A percentile compares a stretch with the other conserved stretches of the same genome.
Conservation (phyloP, 2,888 invertebrate species). For the Bhutanitis thaidina region DNA sequence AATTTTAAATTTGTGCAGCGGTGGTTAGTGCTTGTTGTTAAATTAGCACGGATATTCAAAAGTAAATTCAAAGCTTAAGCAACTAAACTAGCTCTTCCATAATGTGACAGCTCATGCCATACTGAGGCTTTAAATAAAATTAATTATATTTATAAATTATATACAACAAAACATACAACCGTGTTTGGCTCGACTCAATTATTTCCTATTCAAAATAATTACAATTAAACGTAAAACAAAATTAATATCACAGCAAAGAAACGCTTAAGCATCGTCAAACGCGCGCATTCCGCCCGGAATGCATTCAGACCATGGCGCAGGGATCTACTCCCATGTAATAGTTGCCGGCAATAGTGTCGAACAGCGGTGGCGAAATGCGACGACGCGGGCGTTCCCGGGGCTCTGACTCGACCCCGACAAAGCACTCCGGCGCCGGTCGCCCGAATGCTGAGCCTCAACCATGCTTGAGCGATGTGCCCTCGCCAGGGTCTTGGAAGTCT, state of each 20-base stretch:
- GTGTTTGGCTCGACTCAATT: constrained; percentile 49
- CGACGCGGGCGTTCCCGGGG: constrained; percentile 9
- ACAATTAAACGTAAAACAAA: constrained; percentile 51
- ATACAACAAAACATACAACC: constrained; percentile 51
- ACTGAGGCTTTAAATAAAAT: constrained; percentile 28
- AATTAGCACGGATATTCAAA: not conserved
- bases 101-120: constrained; percentile 9
- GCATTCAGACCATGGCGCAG: constrained; percentile 19
- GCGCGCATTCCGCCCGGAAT: constrained; percentile 20
- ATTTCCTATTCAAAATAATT: constrained; percentile 45
- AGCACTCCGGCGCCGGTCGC: constrained; percentile 23
- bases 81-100: not conserved
- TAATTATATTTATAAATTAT: constrained; percentile 44
- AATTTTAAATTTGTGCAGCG: constrained; percentile 15
- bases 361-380: not conserved
- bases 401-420: not conserved
- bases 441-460: constrained; percentile 38
- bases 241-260: constrained; percentile 74
- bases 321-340: constrained; percentile 18
- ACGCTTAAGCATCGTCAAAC: constrained; percentile 40
- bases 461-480: constrained; percentile 56
- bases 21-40: constrained; percentile 14
- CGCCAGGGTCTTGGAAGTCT: constrained; percentile 50
- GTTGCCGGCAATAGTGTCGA: constrained; percentile 2
- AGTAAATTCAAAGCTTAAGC: constrained; percentile 3